Base-by-base conservation (phyloP, 2,888 invertebrate genomes). In the Vannuccia rotundouncinata region DNA sequence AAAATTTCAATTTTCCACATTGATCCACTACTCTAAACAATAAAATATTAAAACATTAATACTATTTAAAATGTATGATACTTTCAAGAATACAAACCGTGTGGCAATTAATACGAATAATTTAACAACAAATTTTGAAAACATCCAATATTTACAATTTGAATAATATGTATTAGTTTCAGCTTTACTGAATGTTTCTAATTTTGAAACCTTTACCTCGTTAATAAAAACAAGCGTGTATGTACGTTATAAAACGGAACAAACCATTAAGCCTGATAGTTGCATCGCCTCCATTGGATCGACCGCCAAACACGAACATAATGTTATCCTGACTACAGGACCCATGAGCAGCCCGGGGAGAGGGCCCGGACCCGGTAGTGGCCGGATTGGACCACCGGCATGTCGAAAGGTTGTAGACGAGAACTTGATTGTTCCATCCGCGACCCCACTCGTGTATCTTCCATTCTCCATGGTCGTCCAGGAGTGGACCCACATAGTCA, bases 351-450 rank as follows among this genome's bases (percentile, higher is more conserved):
- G 78, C 78, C 5, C 78, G 31, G 10, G 78, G 78, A 2, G 30
- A 59, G 31, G 78, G 78, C 22, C 60, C 59, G 1, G n/a, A 2
- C 5, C 78, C 78, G 10, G 17, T 5, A 5, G 78, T 78, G 59
- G 78, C 59, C 13, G 78, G 78, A 25, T 78, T 78, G 59, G n/a
- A 22, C 78, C 78, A 78, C 5, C 5, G 22, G 59, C 31, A 5
- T 22, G n/a, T 59, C 25, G 10, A 29, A 5, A 78, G 59, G n/a
- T 1, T 22, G 59, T 22, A 78, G 25, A 78, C 10, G 28, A 78
- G 78, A 5, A 66, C 13, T 25, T 78, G 78, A 27, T 78, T 78
- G 22, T 29, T 78, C 78, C 78, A 78, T 5, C 78, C 59, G 2
- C 45, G 59, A 60, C 31, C 27, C 22, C 5, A n/a, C 22, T 22